Conservation (phyloP, 2,888 invertebrate genomes). For the Crematogaster levior region DNA sequence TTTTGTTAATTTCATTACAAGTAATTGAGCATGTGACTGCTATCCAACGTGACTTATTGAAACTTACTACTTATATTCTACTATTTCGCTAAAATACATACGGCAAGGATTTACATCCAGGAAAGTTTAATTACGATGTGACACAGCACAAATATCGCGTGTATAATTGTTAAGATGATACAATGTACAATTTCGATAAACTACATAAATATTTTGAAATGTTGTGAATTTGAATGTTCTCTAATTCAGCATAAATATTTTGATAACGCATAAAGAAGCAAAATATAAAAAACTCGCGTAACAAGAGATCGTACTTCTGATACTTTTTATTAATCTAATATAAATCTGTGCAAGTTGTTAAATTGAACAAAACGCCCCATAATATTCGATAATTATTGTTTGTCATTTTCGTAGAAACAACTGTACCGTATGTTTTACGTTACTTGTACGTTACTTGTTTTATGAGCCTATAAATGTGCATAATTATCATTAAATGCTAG, state of each 20-base stretch:
- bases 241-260: conserved; percentile 16
- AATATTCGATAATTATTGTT: conserved; percentile 50
- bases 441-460: conserved; percentile 56
- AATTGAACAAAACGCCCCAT: conserved; percentile 61
- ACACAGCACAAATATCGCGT: not conserved
- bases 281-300: conserved; percentile 8
- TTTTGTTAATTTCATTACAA: conserved; percentile 75
- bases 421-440: conserved; percentile 51
- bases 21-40: conserved; percentile 76
- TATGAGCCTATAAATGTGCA: conserved; percentile 51
- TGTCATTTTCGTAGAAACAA: conserved; percentile 40
- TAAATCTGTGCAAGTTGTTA: conserved; percentile 20
- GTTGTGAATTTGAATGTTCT: no score
- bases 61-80: conserved; percentile 59
- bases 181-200: conserved; percentile 40
- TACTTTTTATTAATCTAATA: conserved; percentile 15
- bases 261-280: not conserved
- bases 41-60: conserved; percentile 52
- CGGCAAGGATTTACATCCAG: conserved; percentile 35
- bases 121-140: conserved; percentile 51
- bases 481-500: conserved; percentile 33
- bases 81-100: conserved; percentile 51
- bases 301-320: not conserved
- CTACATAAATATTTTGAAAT: conserved; percentile 1
- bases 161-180: not conserved